phyloP scores from a whole-genome alignment of 2,888 invertebrate genomes.

The Autographa gamma region DNA sequence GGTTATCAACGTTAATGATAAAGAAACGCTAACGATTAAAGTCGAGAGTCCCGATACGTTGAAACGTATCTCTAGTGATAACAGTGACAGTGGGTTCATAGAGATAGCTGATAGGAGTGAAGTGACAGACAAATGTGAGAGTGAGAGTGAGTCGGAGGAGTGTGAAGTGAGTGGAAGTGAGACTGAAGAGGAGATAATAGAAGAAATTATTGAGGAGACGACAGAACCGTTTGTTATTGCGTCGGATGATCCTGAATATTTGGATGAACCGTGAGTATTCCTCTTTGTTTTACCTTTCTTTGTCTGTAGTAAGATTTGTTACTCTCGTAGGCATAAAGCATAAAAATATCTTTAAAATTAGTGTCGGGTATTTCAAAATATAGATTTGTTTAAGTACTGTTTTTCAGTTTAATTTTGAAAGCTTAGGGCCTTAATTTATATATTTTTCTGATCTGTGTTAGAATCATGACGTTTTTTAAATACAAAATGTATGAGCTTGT shows the following conservation, averaged over 20 bases:
- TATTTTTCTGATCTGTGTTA: no score
- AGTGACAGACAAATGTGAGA: slow-evolving; percentile 61
- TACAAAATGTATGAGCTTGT: no score
- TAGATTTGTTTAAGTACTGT: no score
- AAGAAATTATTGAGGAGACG: slow-evolving; percentile 64
- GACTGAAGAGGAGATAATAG: slow-evolving; percentile 66
- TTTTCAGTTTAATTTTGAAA: no score
- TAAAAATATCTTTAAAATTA: slow-evolving; percentile 5
- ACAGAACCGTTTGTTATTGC: slow-evolving; percentile 37
- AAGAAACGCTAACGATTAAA: slow-evolving; percentile 70
- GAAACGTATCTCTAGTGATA: slow-evolving; percentile 81
- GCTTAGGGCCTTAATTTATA: no score
- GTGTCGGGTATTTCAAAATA: no score
- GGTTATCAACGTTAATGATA: slow-evolving; percentile 71
- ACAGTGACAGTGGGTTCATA: slow-evolving; percentile 86
- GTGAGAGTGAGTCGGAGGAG: slow-evolving; percentile 70
- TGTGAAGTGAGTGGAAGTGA: slow-evolving; percentile 71
- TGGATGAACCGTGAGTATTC: slow-evolving; percentile 53
- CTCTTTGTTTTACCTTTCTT: slow-evolving; percentile 1
- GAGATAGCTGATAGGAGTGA: slow-evolving; percentile 80
- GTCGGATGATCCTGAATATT: slow-evolving; percentile 10
- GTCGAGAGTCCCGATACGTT: slow-evolving; percentile 72
- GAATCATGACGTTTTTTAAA: no score
- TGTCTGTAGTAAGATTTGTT: neutral
- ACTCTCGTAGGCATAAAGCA: slow-evolving; percentile 6